Conservation (phyloP, 2,888 invertebrate species). For the Philaethria dido region DNA sequence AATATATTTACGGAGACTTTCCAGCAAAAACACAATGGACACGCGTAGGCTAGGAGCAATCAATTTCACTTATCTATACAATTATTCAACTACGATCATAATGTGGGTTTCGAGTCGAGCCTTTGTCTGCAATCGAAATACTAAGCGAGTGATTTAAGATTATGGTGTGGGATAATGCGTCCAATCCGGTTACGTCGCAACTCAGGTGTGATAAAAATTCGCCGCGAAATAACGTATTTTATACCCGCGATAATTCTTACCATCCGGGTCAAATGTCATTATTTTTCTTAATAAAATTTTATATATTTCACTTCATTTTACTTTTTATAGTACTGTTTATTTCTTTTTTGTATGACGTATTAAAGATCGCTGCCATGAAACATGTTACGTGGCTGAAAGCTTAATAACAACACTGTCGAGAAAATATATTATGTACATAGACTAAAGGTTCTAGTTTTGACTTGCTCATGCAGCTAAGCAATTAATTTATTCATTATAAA, state of each 20-base stretch:
- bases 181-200: slow-evolving; percentile 72
- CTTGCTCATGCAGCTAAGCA: background rate
- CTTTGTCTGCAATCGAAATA: slow-evolving; percentile 83
- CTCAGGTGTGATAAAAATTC: slow-evolving; percentile 73
- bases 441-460: background rate
- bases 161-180: slow-evolving; percentile 81
- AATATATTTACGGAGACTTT: background rate
- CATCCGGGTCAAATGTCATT: slow-evolving; percentile 17
- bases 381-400: background rate
- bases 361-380: background rate
- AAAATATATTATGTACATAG: background rate
- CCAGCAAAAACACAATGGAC: slow-evolving; percentile 24
- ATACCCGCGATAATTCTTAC: slow-evolving; percentile 22
- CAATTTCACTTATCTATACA: slow-evolving; percentile 79
- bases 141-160: slow-evolving; percentile 83
- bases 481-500: background rate
- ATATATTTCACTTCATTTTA: background rate
- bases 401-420: background rate
- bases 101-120: slow-evolving; percentile 76
- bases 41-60: slow-evolving; percentile 53
- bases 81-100: slow-evolving; percentile 81
- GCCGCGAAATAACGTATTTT: slow-evolving; percentile 24
- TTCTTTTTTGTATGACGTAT: background rate
- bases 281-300: background rate
- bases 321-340: background rate